Conservation (phyloP, 1,140 invertebrate genomes). For the Zophobas atratus region DNA sequence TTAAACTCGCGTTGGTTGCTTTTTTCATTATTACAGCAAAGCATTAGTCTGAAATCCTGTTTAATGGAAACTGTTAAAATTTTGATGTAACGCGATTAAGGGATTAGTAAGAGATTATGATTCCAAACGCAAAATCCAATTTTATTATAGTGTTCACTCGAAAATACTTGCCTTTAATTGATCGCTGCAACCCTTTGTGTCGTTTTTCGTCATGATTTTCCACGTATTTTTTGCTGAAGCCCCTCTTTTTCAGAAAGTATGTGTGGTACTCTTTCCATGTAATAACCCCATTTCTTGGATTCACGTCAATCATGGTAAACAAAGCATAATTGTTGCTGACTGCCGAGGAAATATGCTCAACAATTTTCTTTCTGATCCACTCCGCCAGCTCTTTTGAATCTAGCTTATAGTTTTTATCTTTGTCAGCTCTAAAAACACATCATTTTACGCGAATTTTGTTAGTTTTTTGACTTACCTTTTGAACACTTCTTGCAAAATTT, state of each 20-base stretch:
- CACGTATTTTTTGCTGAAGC: slow-evolving; percentile 77
- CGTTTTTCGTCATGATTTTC: slow-evolving; percentile 78
- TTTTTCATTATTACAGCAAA: no score
- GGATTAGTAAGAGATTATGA: no score
- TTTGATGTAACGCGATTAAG: no score
- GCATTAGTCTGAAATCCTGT: no score
- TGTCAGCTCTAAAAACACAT: slow-evolving; percentile 76
- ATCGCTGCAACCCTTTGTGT: slow-evolving; percentile 70
- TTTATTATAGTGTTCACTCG: no score
- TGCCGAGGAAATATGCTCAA: slow-evolving; percentile 82
- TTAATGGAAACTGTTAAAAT: no score
- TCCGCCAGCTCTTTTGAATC: slow-evolving; percentile 78
- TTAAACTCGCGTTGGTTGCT: no score
- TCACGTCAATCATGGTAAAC: slow-evolving; percentile 81
- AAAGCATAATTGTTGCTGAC: slow-evolving; percentile 81
- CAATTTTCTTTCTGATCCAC: slow-evolving; percentile 83
- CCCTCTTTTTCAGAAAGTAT: slow-evolving; percentile 80
- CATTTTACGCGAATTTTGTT: slow-evolving; percentile 3
- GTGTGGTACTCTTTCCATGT: slow-evolving; percentile 87
- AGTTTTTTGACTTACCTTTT: slow-evolving; percentile 60
- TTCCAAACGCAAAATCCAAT: no score
- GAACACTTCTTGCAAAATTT: slow-evolving; percentile 71
- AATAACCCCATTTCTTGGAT: slow-evolving; percentile 83
- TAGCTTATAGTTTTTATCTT: slow-evolving; percentile 74
- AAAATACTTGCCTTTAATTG: slow-evolving; percentile 68